Conservation (phyloP, 1,140 invertebrate genomes). For the Cyclargus thomasi region DNA sequence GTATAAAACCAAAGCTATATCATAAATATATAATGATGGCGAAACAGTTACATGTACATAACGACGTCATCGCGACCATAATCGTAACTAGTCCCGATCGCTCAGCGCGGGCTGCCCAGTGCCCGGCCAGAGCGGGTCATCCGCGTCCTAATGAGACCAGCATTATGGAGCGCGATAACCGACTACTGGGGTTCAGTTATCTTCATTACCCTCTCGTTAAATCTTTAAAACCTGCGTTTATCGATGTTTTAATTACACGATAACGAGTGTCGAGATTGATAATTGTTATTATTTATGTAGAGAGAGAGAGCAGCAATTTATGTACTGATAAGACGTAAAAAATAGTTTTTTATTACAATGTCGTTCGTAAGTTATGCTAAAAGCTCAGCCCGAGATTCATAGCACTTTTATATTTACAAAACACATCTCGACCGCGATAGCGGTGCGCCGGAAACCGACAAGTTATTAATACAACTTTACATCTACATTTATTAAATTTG, state of each 20-base stretch:
- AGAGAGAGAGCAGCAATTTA: neutral
- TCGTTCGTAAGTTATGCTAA: neutral
- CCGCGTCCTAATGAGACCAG: conserved; percentile 48
- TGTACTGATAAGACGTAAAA: neutral
- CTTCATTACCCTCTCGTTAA: conserved; percentile 28
- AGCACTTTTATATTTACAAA: neutral
- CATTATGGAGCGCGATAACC: conserved; percentile 43
- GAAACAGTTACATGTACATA: conserved; percentile 10
- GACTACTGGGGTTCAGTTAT: conserved; percentile 22
- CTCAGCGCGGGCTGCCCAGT: conserved; percentile 24
- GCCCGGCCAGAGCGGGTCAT: conserved; percentile 39
- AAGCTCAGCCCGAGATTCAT: neutral
- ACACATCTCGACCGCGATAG: neutral
- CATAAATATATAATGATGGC: too few relatives aligned
- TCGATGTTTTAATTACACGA: conserved; percentile 5
- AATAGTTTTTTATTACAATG: neutral
- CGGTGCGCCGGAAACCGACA: neutral
- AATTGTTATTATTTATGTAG: neutral
- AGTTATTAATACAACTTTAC: neutral
- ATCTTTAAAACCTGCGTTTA: conserved; percentile 16
- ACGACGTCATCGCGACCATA: conserved; percentile 30
- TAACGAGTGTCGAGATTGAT: neutral
- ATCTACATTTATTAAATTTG: neutral
- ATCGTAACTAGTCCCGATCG: conserved; percentile 46
- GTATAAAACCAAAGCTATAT: too few relatives aligned